Conservation (phyloP, 2,888 invertebrate genomes). For the Epinotia ramella region DNA sequence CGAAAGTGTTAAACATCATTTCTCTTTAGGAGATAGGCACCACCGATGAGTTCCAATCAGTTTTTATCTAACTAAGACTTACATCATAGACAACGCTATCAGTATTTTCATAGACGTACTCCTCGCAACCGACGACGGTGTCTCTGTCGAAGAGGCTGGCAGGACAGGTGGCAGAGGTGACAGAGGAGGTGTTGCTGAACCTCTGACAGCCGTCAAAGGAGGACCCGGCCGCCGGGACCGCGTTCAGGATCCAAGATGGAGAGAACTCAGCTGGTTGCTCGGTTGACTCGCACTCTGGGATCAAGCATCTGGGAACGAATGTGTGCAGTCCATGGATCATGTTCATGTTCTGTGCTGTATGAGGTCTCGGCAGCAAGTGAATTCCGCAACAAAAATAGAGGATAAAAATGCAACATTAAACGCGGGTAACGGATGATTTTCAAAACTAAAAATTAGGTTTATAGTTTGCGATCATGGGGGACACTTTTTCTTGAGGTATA, state of each 20-base stretch:
- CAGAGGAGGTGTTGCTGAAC: slow-evolving; percentile 49
- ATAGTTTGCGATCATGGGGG: no score
- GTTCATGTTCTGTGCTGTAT: no score
- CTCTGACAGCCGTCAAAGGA: slow-evolving; percentile 63
- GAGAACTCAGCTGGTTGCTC: slow-evolving; percentile 52
- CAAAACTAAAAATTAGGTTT: no score
- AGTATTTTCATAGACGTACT: slow-evolving; percentile 65
- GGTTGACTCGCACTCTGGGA: slow-evolving; percentile 49
- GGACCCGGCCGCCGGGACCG: slow-evolving; percentile 58
- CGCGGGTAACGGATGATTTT: no score
- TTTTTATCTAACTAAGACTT: slow-evolving; percentile 51
- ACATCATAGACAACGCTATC: slow-evolving; percentile 73
- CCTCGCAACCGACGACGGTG: slow-evolving; percentile 56
- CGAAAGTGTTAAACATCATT: no score
- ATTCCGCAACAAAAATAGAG: no score
- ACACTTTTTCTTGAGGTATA: no score
- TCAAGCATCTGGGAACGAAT: slow-evolving; percentile 39
- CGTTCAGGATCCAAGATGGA: slow-evolving; percentile 64
- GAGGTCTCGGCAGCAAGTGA: no score
- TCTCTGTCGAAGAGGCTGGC: slow-evolving; percentile 61
- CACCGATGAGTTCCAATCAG: no score
- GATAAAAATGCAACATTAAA: no score
- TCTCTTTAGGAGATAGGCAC: no score
- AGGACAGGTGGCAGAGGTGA: slow-evolving; percentile 56
- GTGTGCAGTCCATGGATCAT: background rate